Evolutionary conservation across 1,140 invertebrate species (phyloP).

Genomic region (Drosophila nigrodunni): DNA sequence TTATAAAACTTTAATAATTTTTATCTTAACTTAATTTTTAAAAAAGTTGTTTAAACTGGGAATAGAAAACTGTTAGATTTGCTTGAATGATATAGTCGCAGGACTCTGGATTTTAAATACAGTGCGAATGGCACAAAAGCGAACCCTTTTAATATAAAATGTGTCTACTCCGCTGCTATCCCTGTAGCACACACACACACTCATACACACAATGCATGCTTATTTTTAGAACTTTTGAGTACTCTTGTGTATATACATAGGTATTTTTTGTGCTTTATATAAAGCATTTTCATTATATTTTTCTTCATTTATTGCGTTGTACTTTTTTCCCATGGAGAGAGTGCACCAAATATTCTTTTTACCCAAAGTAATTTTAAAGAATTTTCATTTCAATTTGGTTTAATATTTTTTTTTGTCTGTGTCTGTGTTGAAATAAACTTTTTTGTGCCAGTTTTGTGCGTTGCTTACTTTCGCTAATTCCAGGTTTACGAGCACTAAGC

Average conservation of each 20-base stretch:
- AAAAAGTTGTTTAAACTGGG: too few species aligned
- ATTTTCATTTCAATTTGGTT: too few species aligned
- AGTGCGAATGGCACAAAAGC: constrained; percentile 17
- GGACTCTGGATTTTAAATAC: neutral
- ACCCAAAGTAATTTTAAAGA: neutral
- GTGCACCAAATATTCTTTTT: constrained; percentile 11
- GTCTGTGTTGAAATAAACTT: neutral
- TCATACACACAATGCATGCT: constrained; percentile 21
- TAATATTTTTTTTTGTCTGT: neutral
- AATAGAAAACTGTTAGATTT: too few species aligned
- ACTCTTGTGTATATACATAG: constrained; percentile 1
- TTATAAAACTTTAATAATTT: too few species aligned
- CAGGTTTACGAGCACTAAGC: constrained; percentile 12
- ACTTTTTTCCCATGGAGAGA: constrained; percentile 16
- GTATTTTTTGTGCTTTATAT: constrained; percentile 21
- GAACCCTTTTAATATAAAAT: constrained; percentile 37
- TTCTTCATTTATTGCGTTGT: constrained; percentile 34
- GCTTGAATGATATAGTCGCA: neutral
- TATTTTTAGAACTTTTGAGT: constrained; percentile 28
- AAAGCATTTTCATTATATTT: constrained; percentile 27
- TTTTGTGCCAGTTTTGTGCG: constrained; percentile 3
- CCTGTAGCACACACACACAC: constrained; percentile 15
- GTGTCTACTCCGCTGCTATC: constrained; percentile 12
- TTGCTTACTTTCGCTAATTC: constrained; percentile 14
- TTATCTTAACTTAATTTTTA: too few species aligned